Conservation (phyloP, 35 echinoderm and acorn worm species). For the Ophiothrix spiculata region DNA sequence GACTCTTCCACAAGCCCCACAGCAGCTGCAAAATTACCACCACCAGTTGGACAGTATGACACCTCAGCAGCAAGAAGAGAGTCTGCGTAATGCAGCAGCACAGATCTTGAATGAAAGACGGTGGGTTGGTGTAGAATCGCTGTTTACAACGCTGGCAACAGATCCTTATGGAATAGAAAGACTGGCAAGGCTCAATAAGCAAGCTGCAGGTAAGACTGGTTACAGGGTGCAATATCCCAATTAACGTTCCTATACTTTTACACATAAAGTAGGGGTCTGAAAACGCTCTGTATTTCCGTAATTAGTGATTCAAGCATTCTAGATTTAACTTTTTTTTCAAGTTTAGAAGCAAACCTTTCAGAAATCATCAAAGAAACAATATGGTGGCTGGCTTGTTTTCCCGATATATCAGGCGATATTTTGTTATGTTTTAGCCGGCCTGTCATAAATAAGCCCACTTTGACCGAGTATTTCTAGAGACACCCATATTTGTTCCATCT, state of each 20-base stretch:
- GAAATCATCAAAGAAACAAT: not conserved
- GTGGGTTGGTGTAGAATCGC: slow-evolving; percentile 27
- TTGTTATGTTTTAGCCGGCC: not conserved
- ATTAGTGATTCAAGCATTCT: no score
- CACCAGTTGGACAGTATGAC: slow-evolving; percentile 38
- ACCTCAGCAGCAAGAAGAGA: slow-evolving; percentile 5
- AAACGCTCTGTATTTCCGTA: no score
- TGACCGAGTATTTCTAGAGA: no score
- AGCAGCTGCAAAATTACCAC: slow-evolving; percentile 15
- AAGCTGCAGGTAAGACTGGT: slow-evolving; percentile 67
- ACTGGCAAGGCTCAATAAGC: slow-evolving; percentile 84
- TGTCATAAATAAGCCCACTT: not conserved
- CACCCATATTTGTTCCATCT: no score
- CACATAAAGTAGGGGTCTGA: no score
- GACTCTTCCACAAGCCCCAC: slow-evolving; percentile 11
- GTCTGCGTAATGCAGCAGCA: slow-evolving; percentile 20
- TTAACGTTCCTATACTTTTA: not conserved
- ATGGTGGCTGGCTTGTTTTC: not conserved
- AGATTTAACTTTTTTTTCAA: no score
- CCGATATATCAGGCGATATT: not conserved
- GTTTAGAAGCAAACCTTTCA: not conserved
- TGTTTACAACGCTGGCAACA: slow-evolving; percentile 45
- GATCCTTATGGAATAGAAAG: slow-evolving; percentile 88
- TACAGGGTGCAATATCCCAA: not conserved
- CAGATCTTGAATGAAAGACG: slow-evolving; percentile 8